These are phyloP conservation scores for Myiopsitta monachus DNA, from an alignment of 2,113 vertebrate genomes.

Conservation along the genomic window DNA sequence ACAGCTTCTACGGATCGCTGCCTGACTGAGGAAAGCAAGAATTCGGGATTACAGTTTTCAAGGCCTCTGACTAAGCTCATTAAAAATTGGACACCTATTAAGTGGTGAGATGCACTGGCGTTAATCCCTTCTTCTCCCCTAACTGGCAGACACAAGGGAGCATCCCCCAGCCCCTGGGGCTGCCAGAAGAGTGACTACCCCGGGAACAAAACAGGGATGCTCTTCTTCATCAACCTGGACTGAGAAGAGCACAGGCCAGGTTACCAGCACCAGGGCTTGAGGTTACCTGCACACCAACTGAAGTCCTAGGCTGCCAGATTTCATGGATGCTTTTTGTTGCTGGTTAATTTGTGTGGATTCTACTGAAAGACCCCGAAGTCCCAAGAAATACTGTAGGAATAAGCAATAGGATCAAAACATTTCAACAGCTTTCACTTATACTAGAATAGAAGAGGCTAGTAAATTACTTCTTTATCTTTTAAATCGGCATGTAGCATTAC, in stretches of 20 bases:
- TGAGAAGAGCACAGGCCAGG: background rate
- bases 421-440: background rate
- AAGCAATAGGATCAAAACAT: background rate
- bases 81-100: conserved; percentile 1
- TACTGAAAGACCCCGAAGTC: background rate
- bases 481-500: background rate
- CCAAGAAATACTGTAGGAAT: background rate
- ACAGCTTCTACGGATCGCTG: conserved; percentile 13
- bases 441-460: background rate
- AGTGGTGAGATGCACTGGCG: background rate
- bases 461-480: background rate
- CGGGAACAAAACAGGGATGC: background rate
- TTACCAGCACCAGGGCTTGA: accelerated
- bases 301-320: background rate
- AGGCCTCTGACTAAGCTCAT: conserved; percentile 4
- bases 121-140: background rate
- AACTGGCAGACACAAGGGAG: background rate
- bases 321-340: background rate
- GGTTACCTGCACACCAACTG: background rate
- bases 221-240: background rate
- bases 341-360: background rate
- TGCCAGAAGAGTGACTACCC: background rate
- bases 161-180: background rate
- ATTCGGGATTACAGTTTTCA: background rate
- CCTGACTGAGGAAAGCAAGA: conserved; percentile 22